Evolutionary conservation across 1,140 invertebrate genomes (phyloP), one percentile per base, ranked within the genome.

Genomic region (Drosophila setifemur): DNA sequence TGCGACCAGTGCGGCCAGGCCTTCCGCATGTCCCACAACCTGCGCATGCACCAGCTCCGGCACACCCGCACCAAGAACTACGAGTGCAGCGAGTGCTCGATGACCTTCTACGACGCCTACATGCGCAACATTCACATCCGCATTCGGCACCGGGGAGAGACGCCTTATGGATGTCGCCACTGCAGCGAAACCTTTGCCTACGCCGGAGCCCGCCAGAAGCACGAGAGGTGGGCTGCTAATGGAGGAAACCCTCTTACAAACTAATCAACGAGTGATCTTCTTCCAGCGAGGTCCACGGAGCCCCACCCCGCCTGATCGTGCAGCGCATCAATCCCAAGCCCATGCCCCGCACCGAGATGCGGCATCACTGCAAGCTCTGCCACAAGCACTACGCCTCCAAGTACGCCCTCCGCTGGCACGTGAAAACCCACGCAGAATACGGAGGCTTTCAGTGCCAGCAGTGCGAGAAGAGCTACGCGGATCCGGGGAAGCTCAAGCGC

Each of bases 101-200:
- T 61, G 39, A 57, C 63, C 9, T 85, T 85, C 26, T 83, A 83
- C 25, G 81, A 85, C 28, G 64, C 79, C 6, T 83, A 85, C 19
- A 85, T 79, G 64, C 58, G 74, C 25, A 83, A 83, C 25, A 83
- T 83, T 3, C 79, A 83, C 26, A 49, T 83, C 3, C 74, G 79
- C 1, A 68, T 86, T 4, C 42, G 60, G 1, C 79, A 83, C n/a
- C 58, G 47, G 3, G 79, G 74, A 1, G 79, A 83, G n/a, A 12
- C 58, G 2, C 79, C 79, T 1, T 83, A 63, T 28, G 8, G 26
- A 4, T 83, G 79, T 25, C 55, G 73, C 1, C 71, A 47, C 39
- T 83, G 79, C 16, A 12, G 26, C 0, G 57, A 85, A 25, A 61
- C 64, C 0, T 83, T 79, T 21, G 45, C 29, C 11, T 71, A 71